A percentile compares a stretch with the other conserved stretches of the same genome.
Conservation (phyloP, 2,113 vertebrate species). For the Hemicordylus capensis region DNA sequence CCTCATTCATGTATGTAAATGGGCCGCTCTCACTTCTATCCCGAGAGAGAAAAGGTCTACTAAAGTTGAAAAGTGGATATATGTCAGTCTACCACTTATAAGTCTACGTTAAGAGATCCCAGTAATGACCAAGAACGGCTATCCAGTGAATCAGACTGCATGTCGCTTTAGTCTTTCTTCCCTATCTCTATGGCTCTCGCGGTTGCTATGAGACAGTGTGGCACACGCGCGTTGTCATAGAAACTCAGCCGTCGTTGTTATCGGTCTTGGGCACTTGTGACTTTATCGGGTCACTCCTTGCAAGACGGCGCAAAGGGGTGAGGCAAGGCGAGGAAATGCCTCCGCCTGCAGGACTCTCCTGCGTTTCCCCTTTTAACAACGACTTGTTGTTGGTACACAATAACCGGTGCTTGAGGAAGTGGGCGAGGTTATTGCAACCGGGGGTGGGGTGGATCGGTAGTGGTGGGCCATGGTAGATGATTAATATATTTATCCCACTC, state of each 20-base stretch:
- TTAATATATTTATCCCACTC: not conserved
- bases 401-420: not conserved
- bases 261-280: too few species aligned
- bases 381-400: too few species aligned
- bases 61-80: too few species aligned
- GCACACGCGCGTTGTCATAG: not conserved
- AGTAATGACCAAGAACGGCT: not conserved
- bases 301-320: too few species aligned
- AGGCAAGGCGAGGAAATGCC: not conserved
- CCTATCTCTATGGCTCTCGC: not conserved
- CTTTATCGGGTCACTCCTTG: not conserved
- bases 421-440: not conserved
- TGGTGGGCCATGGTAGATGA: not conserved
- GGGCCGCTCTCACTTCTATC: too few species aligned
- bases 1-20: too few species aligned
- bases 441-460: not conserved
- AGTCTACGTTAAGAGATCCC: too few species aligned
- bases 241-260: not conserved
- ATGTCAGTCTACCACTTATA: too few species aligned
- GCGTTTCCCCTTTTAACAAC: not conserved
- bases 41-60: too few species aligned
- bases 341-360: not conserved
- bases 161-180: not conserved
- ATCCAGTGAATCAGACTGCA: too few species aligned
- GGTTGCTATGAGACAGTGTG: conserved; percentile 2